Percentiles rank a stretch among this genome's conserved stretches.
Conservation (phyloP, 2,113 vertebrate genomes). For the Malaclemys terrapin region DNA sequence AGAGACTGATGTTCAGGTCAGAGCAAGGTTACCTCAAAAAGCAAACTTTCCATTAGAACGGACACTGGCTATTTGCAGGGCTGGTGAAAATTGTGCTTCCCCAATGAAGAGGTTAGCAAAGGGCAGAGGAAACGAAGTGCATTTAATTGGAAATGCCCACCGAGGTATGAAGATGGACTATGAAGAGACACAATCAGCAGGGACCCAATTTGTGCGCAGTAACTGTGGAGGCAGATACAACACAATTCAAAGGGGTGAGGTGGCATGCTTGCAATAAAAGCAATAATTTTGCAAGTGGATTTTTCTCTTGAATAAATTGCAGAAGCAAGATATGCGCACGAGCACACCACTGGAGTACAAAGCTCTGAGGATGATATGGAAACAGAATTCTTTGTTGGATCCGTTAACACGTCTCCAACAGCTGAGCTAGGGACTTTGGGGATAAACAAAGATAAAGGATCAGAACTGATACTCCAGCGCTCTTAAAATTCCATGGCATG, state of each 20-base stretch:
- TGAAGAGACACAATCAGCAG: too few relatives aligned
- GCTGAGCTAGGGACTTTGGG: not conserved
- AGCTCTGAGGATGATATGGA: not conserved
- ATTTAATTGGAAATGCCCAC: not conserved
- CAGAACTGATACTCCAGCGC: not conserved
- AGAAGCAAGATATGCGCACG: not conserved
- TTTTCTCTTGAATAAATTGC: too few relatives aligned
- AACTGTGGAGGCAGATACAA: too few relatives aligned
- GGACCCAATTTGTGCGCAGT: too few relatives aligned
- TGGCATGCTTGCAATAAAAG: too few relatives aligned
- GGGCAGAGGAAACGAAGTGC: not conserved
- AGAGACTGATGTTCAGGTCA: not conserved
- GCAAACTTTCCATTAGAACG: not conserved
- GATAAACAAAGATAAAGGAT: not conserved
- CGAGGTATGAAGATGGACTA: not conserved
- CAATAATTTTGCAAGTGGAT: too few relatives aligned
- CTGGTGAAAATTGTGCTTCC: not conserved
- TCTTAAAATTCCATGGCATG: not conserved
- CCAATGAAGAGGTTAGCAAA: not conserved
- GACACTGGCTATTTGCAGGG: not conserved
- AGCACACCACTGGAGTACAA: not conserved
- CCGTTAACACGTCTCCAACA: accelerated
- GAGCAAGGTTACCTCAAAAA: not conserved
- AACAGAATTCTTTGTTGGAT: not conserved
- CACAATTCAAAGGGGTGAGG: too few relatives aligned